These are phyloP conservation scores for Mormyrops attenuatus DNA, from an alignment of 2,797 vertebrate genomes.

Conservation along the genomic window DNA sequence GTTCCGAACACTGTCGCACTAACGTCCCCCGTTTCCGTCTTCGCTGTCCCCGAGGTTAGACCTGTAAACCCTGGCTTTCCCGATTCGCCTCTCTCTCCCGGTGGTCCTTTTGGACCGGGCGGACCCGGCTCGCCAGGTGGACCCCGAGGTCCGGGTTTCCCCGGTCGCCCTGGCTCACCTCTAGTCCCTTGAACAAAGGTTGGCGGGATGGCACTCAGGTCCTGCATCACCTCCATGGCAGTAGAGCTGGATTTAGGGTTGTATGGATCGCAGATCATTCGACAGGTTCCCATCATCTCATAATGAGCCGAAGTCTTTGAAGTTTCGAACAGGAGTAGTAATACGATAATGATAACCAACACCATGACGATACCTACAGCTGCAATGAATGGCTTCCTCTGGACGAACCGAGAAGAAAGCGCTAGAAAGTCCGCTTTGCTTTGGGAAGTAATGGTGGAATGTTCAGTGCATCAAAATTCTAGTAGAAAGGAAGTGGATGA, in stretches of 20 bases:
- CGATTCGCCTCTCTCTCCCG: constrained; percentile 70
- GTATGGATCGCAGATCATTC: constrained; percentile 93
- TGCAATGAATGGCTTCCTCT: constrained; percentile 69
- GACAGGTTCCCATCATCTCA: constrained; percentile 94
- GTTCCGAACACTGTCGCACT: constrained; percentile 60
- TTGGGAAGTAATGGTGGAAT: constrained; percentile 71
- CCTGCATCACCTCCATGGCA: constrained; percentile 79
- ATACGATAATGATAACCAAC: constrained; percentile 67
- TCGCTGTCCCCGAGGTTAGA: constrained; percentile 57
- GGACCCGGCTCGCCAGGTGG: constrained; percentile 79
- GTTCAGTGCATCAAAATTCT: constrained; percentile 44
- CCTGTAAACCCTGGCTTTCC: constrained; percentile 65
- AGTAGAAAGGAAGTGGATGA: constrained; percentile 22
- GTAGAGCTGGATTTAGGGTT: constrained; percentile 65
- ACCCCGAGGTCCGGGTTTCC: constrained; percentile 77
- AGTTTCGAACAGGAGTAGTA: constrained; percentile 74
- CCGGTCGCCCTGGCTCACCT: constrained; percentile 77
- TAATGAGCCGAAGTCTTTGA: constrained; percentile 73
- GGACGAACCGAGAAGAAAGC: constrained; percentile 67
- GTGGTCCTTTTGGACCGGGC: constrained; percentile 77
- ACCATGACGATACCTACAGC: constrained; percentile 73
- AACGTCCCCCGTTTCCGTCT: constrained; percentile 59
- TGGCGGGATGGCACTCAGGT: constrained; percentile 70
- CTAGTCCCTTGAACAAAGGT: constrained; percentile 79
- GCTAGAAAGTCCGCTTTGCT: constrained; percentile 66